phyloP scores from a whole-genome alignment of 2,888 invertebrate genomes.

The Phasia obesa region DNA sequence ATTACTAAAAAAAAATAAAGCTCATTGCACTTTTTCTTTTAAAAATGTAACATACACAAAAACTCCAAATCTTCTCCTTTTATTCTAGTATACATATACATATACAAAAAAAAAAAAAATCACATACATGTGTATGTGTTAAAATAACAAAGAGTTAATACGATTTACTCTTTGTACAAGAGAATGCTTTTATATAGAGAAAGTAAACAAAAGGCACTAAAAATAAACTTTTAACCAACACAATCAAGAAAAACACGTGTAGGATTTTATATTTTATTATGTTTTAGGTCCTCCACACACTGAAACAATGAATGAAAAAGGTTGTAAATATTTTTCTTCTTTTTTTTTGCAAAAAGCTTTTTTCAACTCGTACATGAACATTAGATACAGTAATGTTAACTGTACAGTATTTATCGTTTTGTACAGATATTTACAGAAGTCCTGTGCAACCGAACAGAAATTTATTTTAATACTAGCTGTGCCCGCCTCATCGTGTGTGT shows the following conservation, averaged over 20 bases:
- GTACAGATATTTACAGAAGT: too few species aligned
- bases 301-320: conserved; percentile 20
- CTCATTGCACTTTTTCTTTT: neutral
- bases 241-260: conserved; percentile 48
- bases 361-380: too few species aligned
- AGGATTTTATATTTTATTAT: conserved; percentile 26
- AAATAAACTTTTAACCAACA: conserved; percentile 3
- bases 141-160: neutral
- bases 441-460: too few species aligned
- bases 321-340: neutral
- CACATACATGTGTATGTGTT: too few species aligned
- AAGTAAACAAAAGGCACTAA: neutral
- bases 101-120: too few species aligned
- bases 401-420: too few species aligned
- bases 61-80: neutral
- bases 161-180: neutral
- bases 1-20: neutral
- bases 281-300: neutral
- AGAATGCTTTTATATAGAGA: neutral
- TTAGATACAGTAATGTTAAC: neutral
- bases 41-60: neutral
- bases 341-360: conserved; percentile 46
- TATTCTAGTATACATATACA: neutral
- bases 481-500: too few species aligned
- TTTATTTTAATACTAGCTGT: too few species aligned